A percentile compares a stretch with the other conserved stretches of the same genome.
Evolutionary conservation across 2,888 invertebrate species (phyloP).

Genomic region (Scaptomyza parva): DNA sequence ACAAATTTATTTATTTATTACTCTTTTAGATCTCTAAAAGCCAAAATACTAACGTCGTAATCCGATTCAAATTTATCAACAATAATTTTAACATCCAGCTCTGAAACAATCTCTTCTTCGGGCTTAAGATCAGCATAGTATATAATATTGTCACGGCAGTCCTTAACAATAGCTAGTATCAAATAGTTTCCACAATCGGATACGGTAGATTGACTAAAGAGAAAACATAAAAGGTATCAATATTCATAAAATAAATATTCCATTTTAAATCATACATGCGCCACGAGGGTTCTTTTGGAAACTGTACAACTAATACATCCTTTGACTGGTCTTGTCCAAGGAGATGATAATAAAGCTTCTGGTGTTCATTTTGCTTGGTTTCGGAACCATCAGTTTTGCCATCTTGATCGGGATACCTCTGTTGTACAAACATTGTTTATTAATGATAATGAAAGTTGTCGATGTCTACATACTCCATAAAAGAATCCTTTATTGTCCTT

Average conservation of each 20-base stretch:
- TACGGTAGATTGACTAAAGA: slow-evolving; percentile 91
- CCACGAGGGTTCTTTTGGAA: slow-evolving; percentile 96
- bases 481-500: slow-evolving; percentile 98
- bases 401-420: slow-evolving; percentile 92
- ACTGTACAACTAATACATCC: slow-evolving; percentile 95
- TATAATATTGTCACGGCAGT: slow-evolving; percentile 96
- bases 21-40: not conserved
- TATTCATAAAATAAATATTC: not conserved
- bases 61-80: slow-evolving; percentile 96
- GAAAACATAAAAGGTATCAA: not conserved
- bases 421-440: slow-evolving; percentile 41
- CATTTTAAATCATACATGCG: slow-evolving; percentile 88
- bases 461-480: slow-evolving; percentile 89
- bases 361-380: slow-evolving; percentile 93
- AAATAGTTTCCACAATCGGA: slow-evolving; percentile 97
- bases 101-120: slow-evolving; percentile 87
- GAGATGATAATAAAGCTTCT: slow-evolving; percentile 97
- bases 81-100: slow-evolving; percentile 90
- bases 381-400: slow-evolving; percentile 97
- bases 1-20: not conserved
- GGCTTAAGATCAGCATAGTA: slow-evolving; percentile 92
- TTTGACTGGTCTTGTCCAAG: slow-evolving; percentile 93
- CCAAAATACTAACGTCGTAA: slow-evolving; percentile 89
- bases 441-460: not conserved
- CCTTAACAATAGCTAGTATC: slow-evolving; percentile 92